A percentile compares a stretch with the other conserved stretches of the same genome.
phyloP scores from a whole-genome alignment of 2,797 vertebrate species.

The Lepus townsendii region DNA sequence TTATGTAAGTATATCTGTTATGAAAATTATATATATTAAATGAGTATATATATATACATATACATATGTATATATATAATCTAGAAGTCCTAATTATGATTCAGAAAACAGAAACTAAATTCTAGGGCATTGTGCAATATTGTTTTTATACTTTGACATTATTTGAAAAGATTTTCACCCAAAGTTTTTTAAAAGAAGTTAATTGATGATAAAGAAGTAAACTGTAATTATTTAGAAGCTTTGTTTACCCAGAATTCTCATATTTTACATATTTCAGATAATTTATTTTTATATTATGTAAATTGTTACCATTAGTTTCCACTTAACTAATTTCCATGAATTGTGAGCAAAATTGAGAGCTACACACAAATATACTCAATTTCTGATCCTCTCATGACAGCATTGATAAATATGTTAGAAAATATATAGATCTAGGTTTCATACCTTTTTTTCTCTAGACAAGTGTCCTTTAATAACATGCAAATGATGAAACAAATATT shows the following conservation, averaged over 20 bases:
- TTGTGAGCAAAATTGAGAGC: not conserved
- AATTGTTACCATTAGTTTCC: not conserved
- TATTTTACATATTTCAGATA: slow-evolving; percentile 1
- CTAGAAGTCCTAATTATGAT: not conserved
- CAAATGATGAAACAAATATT: not conserved
- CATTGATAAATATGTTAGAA: slow-evolving; percentile 24
- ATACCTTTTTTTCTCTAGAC: not conserved
- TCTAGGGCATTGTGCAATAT: not conserved
- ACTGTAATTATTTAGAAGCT: slow-evolving; percentile 14
- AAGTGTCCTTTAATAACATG: not conserved
- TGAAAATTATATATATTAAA: not conserved
- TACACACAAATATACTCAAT: slow-evolving; percentile 2
- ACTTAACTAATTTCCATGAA: slow-evolving; percentile 1
- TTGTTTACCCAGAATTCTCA: not conserved
- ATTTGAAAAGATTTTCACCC: not conserved
- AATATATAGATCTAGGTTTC: not conserved
- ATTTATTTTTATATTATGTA: not conserved
- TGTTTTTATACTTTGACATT: not conserved
- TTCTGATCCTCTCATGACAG: not conserved
- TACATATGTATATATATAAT: not conserved
- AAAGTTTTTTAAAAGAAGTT: not conserved
- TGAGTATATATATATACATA: not conserved
- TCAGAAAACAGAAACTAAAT: not conserved
- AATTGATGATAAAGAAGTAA: not conserved
- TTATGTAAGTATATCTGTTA: too few relatives aligned